A percentile compares a stretch with the other conserved stretches of the same genome.
Conservation (phyloP, 2,113 vertebrate genomes). For the Eclectus roratus region DNA sequence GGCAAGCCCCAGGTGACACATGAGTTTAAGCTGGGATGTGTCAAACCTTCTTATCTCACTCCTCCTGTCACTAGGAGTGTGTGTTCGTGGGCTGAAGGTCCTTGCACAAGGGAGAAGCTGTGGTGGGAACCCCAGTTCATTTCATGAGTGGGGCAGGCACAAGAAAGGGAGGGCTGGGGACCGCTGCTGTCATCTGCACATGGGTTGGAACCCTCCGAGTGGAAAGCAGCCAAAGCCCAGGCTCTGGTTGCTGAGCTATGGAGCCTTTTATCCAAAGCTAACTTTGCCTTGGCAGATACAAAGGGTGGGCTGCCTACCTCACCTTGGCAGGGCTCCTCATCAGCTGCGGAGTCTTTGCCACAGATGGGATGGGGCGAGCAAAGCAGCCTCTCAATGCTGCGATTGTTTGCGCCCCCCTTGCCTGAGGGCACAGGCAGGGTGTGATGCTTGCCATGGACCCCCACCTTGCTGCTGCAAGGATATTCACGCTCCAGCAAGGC, state of each 20-base stretch:
- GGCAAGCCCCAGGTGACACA: not conserved
- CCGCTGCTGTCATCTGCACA: not conserved
- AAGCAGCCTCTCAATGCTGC: not conserved
- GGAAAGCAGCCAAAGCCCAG: not conserved
- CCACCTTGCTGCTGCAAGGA: not conserved
- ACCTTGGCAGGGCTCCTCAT: not conserved
- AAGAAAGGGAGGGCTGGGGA: not conserved
- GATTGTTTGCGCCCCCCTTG: not conserved
- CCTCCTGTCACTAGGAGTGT: fast-evolving
- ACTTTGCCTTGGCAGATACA: conserved; percentile 3
- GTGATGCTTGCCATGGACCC: not conserved
- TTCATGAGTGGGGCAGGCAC: not conserved
- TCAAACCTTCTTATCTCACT: not conserved
- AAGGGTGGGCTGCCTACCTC: not conserved
- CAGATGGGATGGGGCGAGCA: not conserved
- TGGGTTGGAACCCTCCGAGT: not conserved
- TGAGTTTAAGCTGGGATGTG: not conserved
- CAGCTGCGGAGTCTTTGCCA: not conserved
- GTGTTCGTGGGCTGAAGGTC: fast-evolving
- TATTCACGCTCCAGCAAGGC: not conserved
- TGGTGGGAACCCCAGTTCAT: not conserved
- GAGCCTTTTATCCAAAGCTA: not conserved
- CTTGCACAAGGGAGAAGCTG: fast-evolving
- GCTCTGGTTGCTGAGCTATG: not conserved
- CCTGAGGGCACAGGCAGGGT: not conserved